Evolutionary conservation across 64 coral and sea anemone species (phyloP).

Genomic region (Anthopleura sola): DNA sequence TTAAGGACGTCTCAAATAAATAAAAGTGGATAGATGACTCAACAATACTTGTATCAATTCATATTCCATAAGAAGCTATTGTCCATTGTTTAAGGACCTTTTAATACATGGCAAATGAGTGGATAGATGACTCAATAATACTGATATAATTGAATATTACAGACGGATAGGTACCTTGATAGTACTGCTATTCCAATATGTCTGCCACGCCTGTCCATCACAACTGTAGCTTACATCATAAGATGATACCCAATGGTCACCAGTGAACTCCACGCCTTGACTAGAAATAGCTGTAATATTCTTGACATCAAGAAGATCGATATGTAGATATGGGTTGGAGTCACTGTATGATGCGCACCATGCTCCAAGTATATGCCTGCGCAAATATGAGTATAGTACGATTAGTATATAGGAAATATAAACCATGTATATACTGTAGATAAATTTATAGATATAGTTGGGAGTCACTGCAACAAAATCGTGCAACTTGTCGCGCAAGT

Average conservation of each 20-base stretch:
- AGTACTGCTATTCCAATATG: background rate
- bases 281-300: conserved; percentile 53
- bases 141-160: too few species aligned
- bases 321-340: conserved; percentile 47
- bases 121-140: too few species aligned
- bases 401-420: background rate
- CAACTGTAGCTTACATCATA: conserved; percentile 82
- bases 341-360: conserved; percentile 67
- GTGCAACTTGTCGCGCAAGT: too few species aligned
- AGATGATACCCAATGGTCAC: conserved; percentile 49
- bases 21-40: too few species aligned
- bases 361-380: conserved; percentile 23
- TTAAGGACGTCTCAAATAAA: too few species aligned
- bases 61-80: too few species aligned
- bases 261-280: conserved; percentile 45
- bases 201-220: conserved; percentile 48
- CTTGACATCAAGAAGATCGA: conserved; percentile 40
- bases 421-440: background rate
- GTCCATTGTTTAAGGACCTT: too few species aligned
- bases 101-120: too few species aligned
- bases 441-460: too few species aligned
- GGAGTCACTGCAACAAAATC: too few species aligned
- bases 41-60: too few species aligned
- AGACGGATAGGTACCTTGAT: background rate
- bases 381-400: too few species aligned